Base-by-base conservation (phyloP, 2,888 invertebrate species). In the Periphyllus acericola region DNA sequence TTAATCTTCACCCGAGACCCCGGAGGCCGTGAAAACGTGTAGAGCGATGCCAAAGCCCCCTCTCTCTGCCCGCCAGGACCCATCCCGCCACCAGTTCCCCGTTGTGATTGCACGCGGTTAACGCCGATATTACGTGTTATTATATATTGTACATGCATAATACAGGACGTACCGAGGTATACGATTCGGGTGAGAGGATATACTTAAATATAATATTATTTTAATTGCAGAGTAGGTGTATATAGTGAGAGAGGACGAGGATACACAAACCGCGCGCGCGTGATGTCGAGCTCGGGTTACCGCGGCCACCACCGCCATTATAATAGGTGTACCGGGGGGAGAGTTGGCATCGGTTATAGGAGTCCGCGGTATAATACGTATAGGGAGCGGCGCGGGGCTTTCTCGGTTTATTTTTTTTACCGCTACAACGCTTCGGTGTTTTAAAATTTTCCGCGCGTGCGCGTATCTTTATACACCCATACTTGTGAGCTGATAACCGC, bases 21-120 rank as follows among this genome's bases (percentile, higher is more conserved):
- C 86, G 74, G 86, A 80, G 86, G 86, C 86, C 86, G 86, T 87
- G 86, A 87, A 87, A 87, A 87, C 86, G 86, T 32, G 66, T 25
- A n/a, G 25, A n/a, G 55, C n/a, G 32, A 46, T 85, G 72, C 25
- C 60, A 60, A 21, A 46, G 46, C 14, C 46, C 71, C 52, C 34
- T 5, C 9, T 29, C 32, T 60, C 60, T 60, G 3, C 46, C 46
- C 25, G 5, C 34, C 3, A n/a, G 19, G 19, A 60, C 60, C 60
- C 60, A 60, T 36, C n/a, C n/a, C 25, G n/a, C 36, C 60, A 36
- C 34, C 6, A 40, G 36, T 80, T 32, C 60, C 36, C 83, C 60
- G 83, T 75, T 75, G 55, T 55, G 29, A 72, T 74, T 66, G 6
- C 4, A n/a, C 40, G 81, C n/a, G 68, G 60, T 60, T 25, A 68